Conservation (phyloP, 2,113 vertebrate genomes). For the Psammodynastes pulverulentus region DNA sequence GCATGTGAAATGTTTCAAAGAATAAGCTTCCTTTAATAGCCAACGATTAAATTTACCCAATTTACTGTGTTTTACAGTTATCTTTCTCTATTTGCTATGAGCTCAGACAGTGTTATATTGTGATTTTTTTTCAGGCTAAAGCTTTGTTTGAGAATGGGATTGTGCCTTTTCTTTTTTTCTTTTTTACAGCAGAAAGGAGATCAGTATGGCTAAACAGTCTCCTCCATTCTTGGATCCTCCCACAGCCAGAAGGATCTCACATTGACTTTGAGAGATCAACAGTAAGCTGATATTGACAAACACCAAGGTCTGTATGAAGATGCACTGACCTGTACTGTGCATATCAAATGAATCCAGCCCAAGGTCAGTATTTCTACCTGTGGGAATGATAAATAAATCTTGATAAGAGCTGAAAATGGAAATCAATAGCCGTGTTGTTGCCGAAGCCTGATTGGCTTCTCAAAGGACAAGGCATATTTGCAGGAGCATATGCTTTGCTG, state of each 20-base stretch:
- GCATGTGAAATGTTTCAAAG: background rate
- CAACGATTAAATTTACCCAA: background rate
- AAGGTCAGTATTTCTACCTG: conserved; percentile 37
- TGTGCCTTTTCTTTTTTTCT: background rate
- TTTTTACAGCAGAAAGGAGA: background rate
- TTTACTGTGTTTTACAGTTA: conserved; percentile 12
- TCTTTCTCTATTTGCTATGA: conserved; percentile 13
- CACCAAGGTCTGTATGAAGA: conserved; percentile 16
- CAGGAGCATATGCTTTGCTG: conserved; percentile 13
- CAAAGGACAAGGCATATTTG: conserved; percentile 20
- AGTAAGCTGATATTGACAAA: conserved; percentile 22
- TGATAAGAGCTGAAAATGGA: conserved; percentile 36
- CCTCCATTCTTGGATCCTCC: background rate
- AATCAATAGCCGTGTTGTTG: conserved; percentile 26
- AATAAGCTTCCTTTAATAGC: background rate
- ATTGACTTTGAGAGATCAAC: conserved; percentile 29
- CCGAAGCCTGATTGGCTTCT: conserved; percentile 20
- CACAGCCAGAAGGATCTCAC: background rate
- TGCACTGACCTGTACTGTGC: conserved; percentile 13
- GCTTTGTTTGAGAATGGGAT: conserved; percentile 14
- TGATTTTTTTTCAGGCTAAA: conserved; percentile 26
- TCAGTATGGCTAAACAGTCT: background rate
- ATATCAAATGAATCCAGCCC: conserved; percentile 32
- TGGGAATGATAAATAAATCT: conserved; percentile 38
- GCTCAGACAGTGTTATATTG: conserved; percentile 22